These are phyloP conservation scores for Ictalurus furcatus DNA, from an alignment of 2,113 vertebrate genomes.

Conservation along the genomic window DNA sequence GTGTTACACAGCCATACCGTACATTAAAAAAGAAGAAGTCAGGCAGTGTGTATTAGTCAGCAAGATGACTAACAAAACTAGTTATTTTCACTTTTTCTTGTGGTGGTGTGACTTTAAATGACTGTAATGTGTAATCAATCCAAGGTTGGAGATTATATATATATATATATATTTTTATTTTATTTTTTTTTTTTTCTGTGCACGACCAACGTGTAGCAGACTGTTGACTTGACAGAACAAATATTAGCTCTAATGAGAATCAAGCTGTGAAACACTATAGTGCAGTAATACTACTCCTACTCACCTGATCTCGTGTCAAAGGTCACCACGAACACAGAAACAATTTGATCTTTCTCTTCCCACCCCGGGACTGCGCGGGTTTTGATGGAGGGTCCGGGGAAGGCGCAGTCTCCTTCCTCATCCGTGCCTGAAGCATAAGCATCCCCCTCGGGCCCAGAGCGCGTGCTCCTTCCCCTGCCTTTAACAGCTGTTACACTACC, in stretches of 20 bases:
- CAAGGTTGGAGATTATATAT: not conserved
- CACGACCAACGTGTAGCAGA: not conserved
- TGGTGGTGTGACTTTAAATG: not conserved
- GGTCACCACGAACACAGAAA: conserved; percentile 93
- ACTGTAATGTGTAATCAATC: not conserved
- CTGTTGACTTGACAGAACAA: not conserved
- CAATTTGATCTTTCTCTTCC: conserved; percentile 91
- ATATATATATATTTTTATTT: not conserved
- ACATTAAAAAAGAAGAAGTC: conserved; percentile 44
- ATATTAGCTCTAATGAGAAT: conserved; percentile 5
- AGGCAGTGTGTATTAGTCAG: conserved; percentile 26
- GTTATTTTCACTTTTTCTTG: conserved; percentile 21
- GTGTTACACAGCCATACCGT: not conserved
- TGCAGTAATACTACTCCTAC: conserved; percentile 30
- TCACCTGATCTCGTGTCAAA: conserved; percentile 94
- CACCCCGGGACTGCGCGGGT: conserved; percentile 67
- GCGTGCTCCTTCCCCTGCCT: conserved; percentile 55
- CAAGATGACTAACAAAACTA: conserved; percentile 20
- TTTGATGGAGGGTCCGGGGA: conserved; percentile 60
- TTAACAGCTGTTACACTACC: conserved; percentile 60
- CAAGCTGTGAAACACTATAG: not conserved
- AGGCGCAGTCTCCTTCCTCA: conserved; percentile 56
- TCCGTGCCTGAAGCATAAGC: conserved; percentile 54
- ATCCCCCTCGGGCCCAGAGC: conserved; percentile 52
- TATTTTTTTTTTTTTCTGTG: not conserved